These are phyloP conservation scores for Andrena fulva DNA, from an alignment of 2,888 invertebrate species.

Conservation along the genomic window DNA sequence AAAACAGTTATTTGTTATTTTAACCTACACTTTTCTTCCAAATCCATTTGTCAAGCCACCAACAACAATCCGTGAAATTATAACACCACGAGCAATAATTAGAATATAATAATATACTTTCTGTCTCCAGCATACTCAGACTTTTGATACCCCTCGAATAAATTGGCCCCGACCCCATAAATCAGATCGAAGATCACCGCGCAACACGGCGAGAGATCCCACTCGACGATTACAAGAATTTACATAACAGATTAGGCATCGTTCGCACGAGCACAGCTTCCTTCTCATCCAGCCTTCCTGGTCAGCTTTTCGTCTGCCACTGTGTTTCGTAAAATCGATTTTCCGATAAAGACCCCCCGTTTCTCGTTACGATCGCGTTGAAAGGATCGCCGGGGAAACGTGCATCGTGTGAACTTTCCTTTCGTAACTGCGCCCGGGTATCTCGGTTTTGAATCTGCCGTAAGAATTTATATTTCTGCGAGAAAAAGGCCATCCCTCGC, in stretches of 20 bases:
- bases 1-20: too few species aligned
- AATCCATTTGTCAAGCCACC: too few species aligned
- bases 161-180: background rate
- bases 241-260: conserved; percentile 42
- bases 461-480: conserved; percentile 11
- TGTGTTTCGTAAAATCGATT: conserved; percentile 56
- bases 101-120: background rate
- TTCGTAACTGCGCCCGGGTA: conserved; percentile 22
- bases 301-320: conserved; percentile 38
- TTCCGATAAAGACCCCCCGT: conserved; percentile 43
- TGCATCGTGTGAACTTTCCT: conserved; percentile 33
- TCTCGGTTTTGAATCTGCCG: conserved; percentile 40
- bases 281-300: conserved; percentile 8
- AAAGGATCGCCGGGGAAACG: conserved; percentile 33
- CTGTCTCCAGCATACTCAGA: background rate
- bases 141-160: background rate
- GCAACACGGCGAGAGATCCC: conserved; percentile 20
- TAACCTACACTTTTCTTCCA: too few species aligned
- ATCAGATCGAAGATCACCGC: background rate
- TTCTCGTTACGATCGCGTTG: conserved; percentile 27
- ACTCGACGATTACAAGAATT: conserved; percentile 33
- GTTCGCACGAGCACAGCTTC: conserved; percentile 32
- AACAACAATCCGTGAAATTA: background rate
- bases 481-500: conserved; percentile 24
- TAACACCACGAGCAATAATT: background rate